Conservation (phyloP, 1,140 invertebrate genomes). For the Cryptotermes secundus region DNA sequence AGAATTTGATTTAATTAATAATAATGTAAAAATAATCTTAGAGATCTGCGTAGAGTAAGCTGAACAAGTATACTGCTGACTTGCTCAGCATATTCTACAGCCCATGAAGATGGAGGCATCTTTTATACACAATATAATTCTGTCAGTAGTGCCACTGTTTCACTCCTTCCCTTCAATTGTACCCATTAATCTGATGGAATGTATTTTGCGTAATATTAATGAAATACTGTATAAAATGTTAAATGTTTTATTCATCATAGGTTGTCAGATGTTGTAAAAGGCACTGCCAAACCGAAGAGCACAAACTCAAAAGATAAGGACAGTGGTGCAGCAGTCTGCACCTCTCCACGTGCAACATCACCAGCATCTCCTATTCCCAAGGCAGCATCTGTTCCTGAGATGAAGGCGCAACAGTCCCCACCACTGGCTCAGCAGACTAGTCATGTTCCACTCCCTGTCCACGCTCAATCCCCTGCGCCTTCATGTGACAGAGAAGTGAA, state of each 20-base stretch:
- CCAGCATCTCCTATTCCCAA: slow-evolving; percentile 32
- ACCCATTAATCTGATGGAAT: too few species aligned
- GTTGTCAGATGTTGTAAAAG: slow-evolving; percentile 79
- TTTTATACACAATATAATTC: too few species aligned
- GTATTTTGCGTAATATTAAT: too few species aligned
- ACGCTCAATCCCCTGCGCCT: not conserved
- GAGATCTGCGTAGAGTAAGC: too few species aligned
- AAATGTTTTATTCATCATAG: slow-evolving; percentile 40
- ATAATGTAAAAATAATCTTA: too few species aligned
- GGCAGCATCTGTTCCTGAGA: slow-evolving; percentile 21
- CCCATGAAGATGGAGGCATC: too few species aligned
- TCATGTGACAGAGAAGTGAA: slow-evolving; percentile 28
- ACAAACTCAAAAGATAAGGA: slow-evolving; percentile 39
- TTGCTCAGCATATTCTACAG: too few species aligned
- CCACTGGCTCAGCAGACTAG: slow-evolving; percentile 31
- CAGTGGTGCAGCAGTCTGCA: not conserved
- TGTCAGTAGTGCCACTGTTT: too few species aligned
- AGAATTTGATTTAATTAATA: too few species aligned
- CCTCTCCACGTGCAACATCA: slow-evolving; percentile 25
- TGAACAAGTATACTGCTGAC: too few species aligned
- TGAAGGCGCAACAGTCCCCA: slow-evolving; percentile 36
- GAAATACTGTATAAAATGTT: too few species aligned
- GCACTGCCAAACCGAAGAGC: slow-evolving; percentile 59
- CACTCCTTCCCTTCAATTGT: too few species aligned
- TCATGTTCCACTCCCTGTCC: slow-evolving; percentile 31